Evolutionary conservation across 2,888 invertebrate genomes (phyloP), one percentile per base, ranked within the genome.

Genomic region (Leuctra nigra): DNA sequence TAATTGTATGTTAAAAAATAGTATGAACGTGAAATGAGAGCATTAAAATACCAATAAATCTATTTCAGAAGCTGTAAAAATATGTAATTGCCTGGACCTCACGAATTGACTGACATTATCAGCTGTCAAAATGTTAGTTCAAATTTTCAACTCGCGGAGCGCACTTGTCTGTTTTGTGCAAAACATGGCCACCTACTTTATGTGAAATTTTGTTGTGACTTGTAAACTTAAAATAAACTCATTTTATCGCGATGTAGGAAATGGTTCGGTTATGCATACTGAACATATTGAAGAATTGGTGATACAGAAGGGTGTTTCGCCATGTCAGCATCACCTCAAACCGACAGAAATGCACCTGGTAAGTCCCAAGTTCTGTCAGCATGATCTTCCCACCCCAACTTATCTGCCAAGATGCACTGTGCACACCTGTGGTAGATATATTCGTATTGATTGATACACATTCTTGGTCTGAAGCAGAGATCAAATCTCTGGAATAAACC

Each of bases 271-370:
- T 60, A 60, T 60, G 60, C 56, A 56, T 56, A 53, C 56, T 41
- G 50, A 24, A 55, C 57, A 56, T 14, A 55, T 23, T 24, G 25
- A 36, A 36, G 23, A 20, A 23, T 60, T 61, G 53, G 58, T 56
- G 52, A 66, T 63, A 65, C 67, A 68, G 71, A 59, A 59, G 57
- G 59, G 58, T 33, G 66, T 63, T 65, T 67, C 68, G 71, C 66
- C 66, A 74, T 75, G 74, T 72, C 73, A 66, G 69, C 72, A 61
- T 72, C 71, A 65, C 69, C 73, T 64, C 74, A 73, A 70, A 66
- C 69, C 54, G 72, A 70, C 55, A 74, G 73, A 70, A 68, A 73
- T 73, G 72, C 66, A 62, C 69, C 71, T 69, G 73, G 74, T 74
- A 68, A 66, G 69, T 18, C 6, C 14, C 16, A 24, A 38, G 23